Conservation (phyloP, 2,113 vertebrate species). For the Tretioscincus oriximinensis region DNA sequence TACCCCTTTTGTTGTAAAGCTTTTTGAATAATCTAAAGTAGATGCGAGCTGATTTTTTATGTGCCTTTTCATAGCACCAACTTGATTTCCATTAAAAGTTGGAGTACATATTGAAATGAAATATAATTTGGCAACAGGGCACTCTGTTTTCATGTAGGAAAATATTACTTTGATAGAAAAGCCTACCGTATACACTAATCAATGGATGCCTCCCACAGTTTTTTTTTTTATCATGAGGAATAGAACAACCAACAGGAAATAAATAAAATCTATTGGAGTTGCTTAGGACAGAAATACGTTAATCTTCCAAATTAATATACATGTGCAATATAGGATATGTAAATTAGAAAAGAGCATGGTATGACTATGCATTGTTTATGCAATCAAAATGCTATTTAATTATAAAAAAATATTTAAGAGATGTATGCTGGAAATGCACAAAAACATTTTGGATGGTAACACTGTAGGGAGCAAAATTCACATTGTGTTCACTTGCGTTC, state of each 20-base stretch:
- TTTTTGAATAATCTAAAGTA: constrained; percentile 1
- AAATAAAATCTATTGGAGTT: too few species aligned
- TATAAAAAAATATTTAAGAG: background rate
- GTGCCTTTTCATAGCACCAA: background rate
- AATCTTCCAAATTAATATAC: too few species aligned
- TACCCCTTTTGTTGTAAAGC: constrained; percentile 6
- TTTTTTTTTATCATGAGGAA: too few species aligned
- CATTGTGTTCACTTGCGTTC: too few species aligned
- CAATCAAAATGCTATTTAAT: too few species aligned
- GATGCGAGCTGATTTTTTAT: background rate
- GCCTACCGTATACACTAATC: background rate
- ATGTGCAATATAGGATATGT: too few species aligned
- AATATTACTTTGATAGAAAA: background rate
- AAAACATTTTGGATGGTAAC: too few species aligned
- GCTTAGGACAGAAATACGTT: too few species aligned
- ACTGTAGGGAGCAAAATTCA: background rate
- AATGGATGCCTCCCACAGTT: background rate
- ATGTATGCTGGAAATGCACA: too few species aligned
- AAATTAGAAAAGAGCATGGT: background rate
- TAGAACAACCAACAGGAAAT: too few species aligned
- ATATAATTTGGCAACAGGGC: background rate
- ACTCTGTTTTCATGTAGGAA: background rate
- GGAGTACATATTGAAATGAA: background rate
- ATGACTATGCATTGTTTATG: background rate
- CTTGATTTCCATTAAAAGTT: background rate